Evolutionary conservation across 1,140 invertebrate species (phyloP).

Genomic region (Neodiprion lecontei): DNA sequence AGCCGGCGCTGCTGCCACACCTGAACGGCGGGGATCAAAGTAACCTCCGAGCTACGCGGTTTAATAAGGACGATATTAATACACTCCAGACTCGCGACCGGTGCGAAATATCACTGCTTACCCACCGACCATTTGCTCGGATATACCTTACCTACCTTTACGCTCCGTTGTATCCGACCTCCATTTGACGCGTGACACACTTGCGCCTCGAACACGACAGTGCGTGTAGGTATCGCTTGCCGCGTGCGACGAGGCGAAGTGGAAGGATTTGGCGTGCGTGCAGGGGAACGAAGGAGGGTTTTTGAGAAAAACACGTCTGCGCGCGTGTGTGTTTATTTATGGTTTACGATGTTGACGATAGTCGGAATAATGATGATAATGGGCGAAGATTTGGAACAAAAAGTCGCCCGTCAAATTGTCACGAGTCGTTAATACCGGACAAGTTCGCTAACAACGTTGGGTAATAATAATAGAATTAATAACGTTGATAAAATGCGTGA

Average conservation of each 20-base stretch:
- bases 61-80: slow-evolving; percentile 20
- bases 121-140: neutral
- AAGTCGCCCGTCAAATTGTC: neutral
- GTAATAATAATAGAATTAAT: slow-evolving; percentile 8
- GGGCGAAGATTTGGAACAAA: neutral
- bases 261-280: neutral
- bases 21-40: slow-evolving; percentile 17
- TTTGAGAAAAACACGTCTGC: too few species aligned
- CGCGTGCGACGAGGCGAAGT: neutral
- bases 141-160: neutral
- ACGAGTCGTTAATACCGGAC: neutral
- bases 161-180: neutral
- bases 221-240: too few species aligned
- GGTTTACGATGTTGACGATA: too few species aligned
- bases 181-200: neutral
- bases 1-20: slow-evolving; percentile 8
- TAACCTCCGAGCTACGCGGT: neutral
- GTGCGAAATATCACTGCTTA: neutral
- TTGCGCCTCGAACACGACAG: too few species aligned
- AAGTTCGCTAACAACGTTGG: neutral
- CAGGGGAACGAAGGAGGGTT: too few species aligned
- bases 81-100: neutral
- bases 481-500: slow-evolving; percentile 1
- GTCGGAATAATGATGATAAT: too few species aligned
- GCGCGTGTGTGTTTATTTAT: too few species aligned